Evolutionary conservation across 2,888 invertebrate genomes (phyloP).

Genomic region (Megastigmus dorsalis): DNA sequence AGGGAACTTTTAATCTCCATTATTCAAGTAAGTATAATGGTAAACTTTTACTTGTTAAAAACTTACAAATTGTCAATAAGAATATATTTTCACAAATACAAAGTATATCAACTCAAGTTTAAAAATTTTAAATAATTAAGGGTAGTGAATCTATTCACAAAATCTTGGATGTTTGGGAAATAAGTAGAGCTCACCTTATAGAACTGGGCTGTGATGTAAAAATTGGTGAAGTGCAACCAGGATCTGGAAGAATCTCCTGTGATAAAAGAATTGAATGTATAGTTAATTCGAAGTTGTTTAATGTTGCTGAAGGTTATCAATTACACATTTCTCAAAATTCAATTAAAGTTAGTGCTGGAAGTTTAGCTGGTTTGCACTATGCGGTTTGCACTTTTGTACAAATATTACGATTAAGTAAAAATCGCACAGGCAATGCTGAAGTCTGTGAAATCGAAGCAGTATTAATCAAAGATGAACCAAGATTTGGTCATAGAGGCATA

Average conservation of each 20-base stretch:
- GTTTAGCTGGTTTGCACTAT: constrained; percentile 77
- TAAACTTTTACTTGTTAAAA: too few relatives aligned
- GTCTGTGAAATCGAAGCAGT: constrained; percentile 71
- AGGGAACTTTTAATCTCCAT: constrained; percentile 75
- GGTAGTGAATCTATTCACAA: constrained; percentile 72
- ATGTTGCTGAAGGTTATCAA: constrained; percentile 75
- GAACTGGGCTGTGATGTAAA: constrained; percentile 75
- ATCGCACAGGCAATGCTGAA: constrained; percentile 61
- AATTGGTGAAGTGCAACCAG: constrained; percentile 74
- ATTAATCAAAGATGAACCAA: constrained; percentile 78
- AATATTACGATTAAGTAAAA: constrained; percentile 75
- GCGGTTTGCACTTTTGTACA: constrained; percentile 78
- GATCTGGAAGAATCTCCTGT: constrained; percentile 69
- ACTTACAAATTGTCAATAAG: too few relatives aligned
- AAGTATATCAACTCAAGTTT: background rate
- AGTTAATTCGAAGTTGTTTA: constrained; percentile 75
- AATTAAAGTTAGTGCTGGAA: constrained; percentile 77
- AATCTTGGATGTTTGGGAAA: constrained; percentile 76
- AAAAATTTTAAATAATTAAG: constrained; percentile 53
- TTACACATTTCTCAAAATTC: constrained; percentile 75
- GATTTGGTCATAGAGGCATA: constrained; percentile 77
- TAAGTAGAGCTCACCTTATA: constrained; percentile 74
- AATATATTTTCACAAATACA: background rate
- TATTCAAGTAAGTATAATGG: constrained; percentile 65
- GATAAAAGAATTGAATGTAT: constrained; percentile 76